Base-by-base conservation (phyloP, 2,797 vertebrate species). In the Neosalanx taihuensis region DNA sequence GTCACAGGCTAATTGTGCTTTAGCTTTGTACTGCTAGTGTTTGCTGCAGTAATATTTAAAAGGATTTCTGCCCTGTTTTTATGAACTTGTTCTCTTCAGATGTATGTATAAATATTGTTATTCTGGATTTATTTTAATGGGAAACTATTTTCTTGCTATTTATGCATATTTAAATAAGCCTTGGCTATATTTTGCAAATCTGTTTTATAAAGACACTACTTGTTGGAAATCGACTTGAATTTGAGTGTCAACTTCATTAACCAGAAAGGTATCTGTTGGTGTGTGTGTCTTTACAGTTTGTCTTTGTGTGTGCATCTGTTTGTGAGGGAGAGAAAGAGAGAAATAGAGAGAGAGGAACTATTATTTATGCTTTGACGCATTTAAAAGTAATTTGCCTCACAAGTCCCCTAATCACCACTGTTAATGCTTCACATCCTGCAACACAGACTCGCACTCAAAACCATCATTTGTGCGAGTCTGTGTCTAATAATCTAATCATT, bases 171-270 rank as follows among this genome's bases (percentile, higher is more conserved):
- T 93, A 91, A 93, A 94, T 87, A 88, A 91, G 90, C 90, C 89
- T 91, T 91, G 90, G 90, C 92, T 93, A 92, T 93, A 92, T 93
- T 94, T 93, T 93, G 92, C 89, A 93, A 92, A 92, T 87, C 89
- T 91, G 91, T 92, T 93, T 93, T 92, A 92, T 93, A 93, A 92
- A 93, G 87, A 93, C 92, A 93, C 92, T 93, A 92, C 90, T 88
- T 90, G 87, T 90, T 87, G 74, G 86, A 85, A 74, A 85, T 82
- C 81, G 75, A 71, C 70, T 79, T 86, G 80, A 17, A 84, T 89
- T 76, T 79, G 60, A 53, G 77, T 76, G 80, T 83, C 23, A 84
- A 76, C 64, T 80, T 85, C 73, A 13, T 57, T 64, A 60, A 70
- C 51, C 20, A 51, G 33, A 67, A 64, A 13, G 49, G 10, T 29